Base-by-base conservation (phyloP, 2,888 invertebrate species). In the Drosophila conformis region DNA sequence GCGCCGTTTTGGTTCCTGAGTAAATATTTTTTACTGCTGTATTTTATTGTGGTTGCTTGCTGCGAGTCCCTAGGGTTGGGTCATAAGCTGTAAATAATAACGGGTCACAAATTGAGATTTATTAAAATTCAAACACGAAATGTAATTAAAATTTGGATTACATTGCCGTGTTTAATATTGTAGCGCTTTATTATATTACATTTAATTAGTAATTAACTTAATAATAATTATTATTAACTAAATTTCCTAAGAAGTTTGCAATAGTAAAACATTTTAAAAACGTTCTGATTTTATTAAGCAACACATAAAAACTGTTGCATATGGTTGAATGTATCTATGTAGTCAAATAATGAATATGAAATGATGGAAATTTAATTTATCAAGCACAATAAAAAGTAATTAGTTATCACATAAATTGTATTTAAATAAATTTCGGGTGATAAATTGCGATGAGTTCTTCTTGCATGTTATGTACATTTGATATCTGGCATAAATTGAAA, bases 101-200 rank as follows among this genome's bases (percentile, higher is more conserved):
- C 15, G 25, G 40, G 27, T 13, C 33, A 15, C 46, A 49, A 25
- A 57, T 56, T 40, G 33, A 62, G 48, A 61, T 56, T 73, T 53
- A 49, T 73, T 48, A 53, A 69, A 62, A 48, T 60, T 33, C 38
- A 48, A 63, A 56, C 15, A 61, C 10, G 15, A 21, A 52, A 64
- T 64, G 56, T 69, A 69, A 78, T 76, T 72, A 61, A 36, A 53
- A 27, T 40, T 49, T 66, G 56, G 57, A 48, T 48, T 49, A 21
- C 21, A n/a, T 31, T 33, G 2, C 38, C 27, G 48, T 36, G 18
- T n/a, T 46, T 48, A 36, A 54, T n/a, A 11, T 40, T 40, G 54
- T 27, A 36, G 8, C 15, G 4, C 8, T 25, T 25, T 8, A 15
- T 25, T 25, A 25, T 46, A 27, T 8, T 15, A 25, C 15, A 25